These are phyloP conservation scores for Platichthys stellatus DNA, from an alignment of 2,113 vertebrate species.

Conservation along the genomic window DNA sequence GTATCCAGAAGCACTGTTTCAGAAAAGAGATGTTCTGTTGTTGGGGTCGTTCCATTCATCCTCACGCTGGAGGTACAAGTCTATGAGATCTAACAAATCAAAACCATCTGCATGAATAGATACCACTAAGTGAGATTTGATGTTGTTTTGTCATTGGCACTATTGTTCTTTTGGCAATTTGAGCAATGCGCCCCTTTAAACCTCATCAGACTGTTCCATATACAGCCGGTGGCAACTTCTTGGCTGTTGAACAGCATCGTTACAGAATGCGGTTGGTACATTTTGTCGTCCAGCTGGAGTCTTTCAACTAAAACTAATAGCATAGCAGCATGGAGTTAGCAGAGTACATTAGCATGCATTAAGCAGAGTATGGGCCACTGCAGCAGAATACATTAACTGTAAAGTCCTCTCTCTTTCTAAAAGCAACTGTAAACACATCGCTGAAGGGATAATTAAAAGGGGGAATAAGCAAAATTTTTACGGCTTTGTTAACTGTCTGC, in stretches of 20 bases:
- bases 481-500: not conserved
- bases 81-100: no score
- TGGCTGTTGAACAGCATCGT: conserved; percentile 2
- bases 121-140: not conserved
- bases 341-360: conserved; percentile 53
- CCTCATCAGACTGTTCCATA: not conserved
- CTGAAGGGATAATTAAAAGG: conserved; percentile 12
- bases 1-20: no score
- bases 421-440: not conserved
- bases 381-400: no score
- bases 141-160: not conserved
- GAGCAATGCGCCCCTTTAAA: not conserved
- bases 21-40: no score
- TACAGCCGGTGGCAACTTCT: not conserved
- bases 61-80: no score
- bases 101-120: no score
- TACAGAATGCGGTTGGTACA: conserved; percentile 13
- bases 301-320: conserved; percentile 69
- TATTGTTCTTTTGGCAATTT: not conserved
- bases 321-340: conserved; percentile 48
- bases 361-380: conserved; percentile 4
- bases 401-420: not conserved
- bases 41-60: no score
- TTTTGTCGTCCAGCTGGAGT: conserved; percentile 50
- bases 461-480: not conserved